phyloP scores from a whole-genome alignment of 1,140 invertebrate species.

The Lethrus apterus region DNA sequence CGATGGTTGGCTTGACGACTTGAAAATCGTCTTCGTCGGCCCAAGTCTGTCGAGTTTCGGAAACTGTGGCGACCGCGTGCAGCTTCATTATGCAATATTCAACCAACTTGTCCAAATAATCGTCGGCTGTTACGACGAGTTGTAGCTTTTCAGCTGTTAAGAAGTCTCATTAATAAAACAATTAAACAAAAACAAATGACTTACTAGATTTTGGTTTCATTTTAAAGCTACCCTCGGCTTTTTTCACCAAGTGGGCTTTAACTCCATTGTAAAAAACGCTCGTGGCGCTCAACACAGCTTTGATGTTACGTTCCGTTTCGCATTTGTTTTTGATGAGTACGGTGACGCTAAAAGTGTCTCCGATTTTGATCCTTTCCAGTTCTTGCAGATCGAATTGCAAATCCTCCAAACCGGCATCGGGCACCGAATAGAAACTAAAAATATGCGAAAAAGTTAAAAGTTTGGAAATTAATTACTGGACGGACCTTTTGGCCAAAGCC shows the following conservation, averaged over 20 bases:
- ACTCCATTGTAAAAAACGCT: conserved; percentile 75
- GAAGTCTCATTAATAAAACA: conserved; percentile 1
- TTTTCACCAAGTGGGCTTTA: conserved; percentile 59
- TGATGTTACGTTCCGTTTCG: conserved; percentile 46
- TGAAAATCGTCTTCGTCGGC: conserved; percentile 69
- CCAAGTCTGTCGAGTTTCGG: conserved; percentile 67
- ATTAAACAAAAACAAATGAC: conserved; percentile 22
- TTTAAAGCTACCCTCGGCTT: conserved; percentile 54
- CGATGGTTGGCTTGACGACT: conserved; percentile 59
- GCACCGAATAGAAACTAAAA: conserved; percentile 52
- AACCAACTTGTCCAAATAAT: conserved; percentile 64
- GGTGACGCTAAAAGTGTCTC: conserved; percentile 57
- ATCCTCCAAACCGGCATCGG: conserved; percentile 50
- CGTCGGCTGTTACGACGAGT: conserved; percentile 51
- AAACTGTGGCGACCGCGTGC: conserved; percentile 58
- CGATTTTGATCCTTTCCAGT: conserved; percentile 59
- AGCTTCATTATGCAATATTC: conserved; percentile 71
- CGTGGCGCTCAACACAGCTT: conserved; percentile 54
- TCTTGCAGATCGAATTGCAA: conserved; percentile 61
- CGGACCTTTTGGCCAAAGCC: conserved; percentile 52
- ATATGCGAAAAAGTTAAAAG: conserved; percentile 1
- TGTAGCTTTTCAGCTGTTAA: conserved; percentile 53
- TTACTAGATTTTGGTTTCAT: conserved; percentile 52
- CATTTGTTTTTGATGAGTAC: conserved; percentile 62
- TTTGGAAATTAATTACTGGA: conserved; percentile 4